These are phyloP conservation scores for Cylindroiulus punctatus DNA, from an alignment of 2,888 invertebrate species.

Conservation along the genomic window DNA sequence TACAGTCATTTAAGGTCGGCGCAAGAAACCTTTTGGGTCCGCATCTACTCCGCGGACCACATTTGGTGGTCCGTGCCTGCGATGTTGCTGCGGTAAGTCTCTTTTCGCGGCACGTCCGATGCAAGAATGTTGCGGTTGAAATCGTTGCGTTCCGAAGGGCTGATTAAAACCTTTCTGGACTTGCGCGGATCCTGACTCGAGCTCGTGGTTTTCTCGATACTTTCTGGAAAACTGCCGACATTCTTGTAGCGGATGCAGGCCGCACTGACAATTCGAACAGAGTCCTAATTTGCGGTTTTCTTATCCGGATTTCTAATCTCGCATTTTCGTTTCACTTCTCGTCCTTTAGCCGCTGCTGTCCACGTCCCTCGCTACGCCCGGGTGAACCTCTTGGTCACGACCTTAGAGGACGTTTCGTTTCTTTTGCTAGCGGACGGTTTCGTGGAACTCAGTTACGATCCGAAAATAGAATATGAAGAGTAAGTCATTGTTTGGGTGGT, in stretches of 20 bases:
- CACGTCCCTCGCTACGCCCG: slow-evolving; percentile 81
- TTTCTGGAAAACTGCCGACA: too few relatives aligned
- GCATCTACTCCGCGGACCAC: background rate
- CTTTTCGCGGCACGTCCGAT: background rate
- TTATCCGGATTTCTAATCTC: background rate
- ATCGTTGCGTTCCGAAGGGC: too few relatives aligned
- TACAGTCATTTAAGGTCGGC: background rate
- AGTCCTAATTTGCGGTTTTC: slow-evolving; percentile 47
- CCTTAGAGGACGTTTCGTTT: slow-evolving; percentile 75
- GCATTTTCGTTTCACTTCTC: background rate
- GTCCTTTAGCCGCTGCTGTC: background rate
- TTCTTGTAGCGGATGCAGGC: background rate
- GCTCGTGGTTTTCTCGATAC: too few relatives aligned
- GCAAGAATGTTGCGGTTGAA: background rate
- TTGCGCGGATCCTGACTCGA: too few relatives aligned
- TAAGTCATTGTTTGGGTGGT: background rate
- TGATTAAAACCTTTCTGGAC: too few relatives aligned
- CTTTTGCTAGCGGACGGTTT: slow-evolving; percentile 79
- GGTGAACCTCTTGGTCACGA: slow-evolving; percentile 80
- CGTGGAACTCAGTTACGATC: slow-evolving; percentile 61
- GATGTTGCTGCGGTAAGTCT: slow-evolving; percentile 19
- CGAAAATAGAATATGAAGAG: background rate
- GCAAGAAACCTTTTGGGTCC: background rate
- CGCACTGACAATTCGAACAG: background rate
- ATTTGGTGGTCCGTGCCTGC: background rate